Conservation (phyloP, 2,797 vertebrate genomes). For the Channallabes apus region DNA sequence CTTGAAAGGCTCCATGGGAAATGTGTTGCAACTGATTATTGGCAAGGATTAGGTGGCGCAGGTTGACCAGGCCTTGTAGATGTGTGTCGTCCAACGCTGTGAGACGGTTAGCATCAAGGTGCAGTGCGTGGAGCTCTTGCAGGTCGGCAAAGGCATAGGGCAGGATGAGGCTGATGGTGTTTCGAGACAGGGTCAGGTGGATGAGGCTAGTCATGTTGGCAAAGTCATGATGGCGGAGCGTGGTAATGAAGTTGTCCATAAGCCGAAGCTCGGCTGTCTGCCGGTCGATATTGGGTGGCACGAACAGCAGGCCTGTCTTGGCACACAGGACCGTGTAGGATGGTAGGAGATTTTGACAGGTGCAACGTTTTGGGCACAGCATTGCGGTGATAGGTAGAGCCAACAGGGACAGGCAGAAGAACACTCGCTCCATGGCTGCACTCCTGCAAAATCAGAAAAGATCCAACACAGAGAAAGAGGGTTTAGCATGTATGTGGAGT, state of each 20-base stretch:
- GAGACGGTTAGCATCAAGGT: constrained; percentile 87
- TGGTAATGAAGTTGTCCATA: constrained; percentile 92
- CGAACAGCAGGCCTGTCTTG: constrained; percentile 87
- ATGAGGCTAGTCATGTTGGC: constrained; percentile 93
- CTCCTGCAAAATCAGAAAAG: constrained; percentile 51
- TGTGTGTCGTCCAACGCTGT: constrained; percentile 82
- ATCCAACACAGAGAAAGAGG: constrained; percentile 38
- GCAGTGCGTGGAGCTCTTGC: constrained; percentile 85
- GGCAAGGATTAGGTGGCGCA: constrained; percentile 83
- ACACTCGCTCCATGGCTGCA: constrained; percentile 63
- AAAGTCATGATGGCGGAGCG: constrained; percentile 84
- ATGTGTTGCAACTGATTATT: constrained; percentile 86
- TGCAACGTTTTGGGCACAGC: constrained; percentile 89
- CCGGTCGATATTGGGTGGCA: constrained; percentile 86
- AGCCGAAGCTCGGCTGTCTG: constrained; percentile 87
- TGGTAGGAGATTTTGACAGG: constrained; percentile 87
- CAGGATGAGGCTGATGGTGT: constrained; percentile 88
- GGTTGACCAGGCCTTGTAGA: constrained; percentile 85
- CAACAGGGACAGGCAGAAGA: constrained; percentile 61
- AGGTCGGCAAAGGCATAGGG: constrained; percentile 84
- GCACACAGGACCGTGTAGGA: constrained; percentile 89
- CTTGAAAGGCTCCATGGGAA: constrained; percentile 80
- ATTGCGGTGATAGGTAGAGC: constrained; percentile 64
- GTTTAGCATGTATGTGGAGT: constrained; percentile 44
- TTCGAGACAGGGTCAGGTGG: constrained; percentile 86